These are phyloP conservation scores for Puntigrus tetrazona DNA, from an alignment of 2,113 vertebrate genomes.

Conservation along the genomic window DNA sequence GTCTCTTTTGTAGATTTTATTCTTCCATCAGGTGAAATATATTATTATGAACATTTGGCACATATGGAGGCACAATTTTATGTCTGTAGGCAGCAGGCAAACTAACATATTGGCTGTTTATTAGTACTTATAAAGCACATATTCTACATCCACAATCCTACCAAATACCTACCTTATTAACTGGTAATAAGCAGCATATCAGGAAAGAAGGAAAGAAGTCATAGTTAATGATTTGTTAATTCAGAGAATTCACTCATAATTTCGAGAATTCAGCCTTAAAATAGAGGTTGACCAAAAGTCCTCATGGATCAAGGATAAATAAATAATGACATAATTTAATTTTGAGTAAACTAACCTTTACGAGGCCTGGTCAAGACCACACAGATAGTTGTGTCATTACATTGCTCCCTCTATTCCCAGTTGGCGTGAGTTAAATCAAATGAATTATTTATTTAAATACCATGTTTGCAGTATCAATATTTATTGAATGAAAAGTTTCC, in stretches of 20 bases:
- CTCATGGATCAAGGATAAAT: not conserved
- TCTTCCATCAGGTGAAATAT: not conserved
- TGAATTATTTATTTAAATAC: constrained; percentile 56
- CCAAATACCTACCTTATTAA: no score
- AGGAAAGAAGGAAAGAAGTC: no score
- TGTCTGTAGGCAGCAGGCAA: not conserved
- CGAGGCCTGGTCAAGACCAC: not conserved
- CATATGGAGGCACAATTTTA: not conserved
- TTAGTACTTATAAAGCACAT: no score
- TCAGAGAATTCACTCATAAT: no score
- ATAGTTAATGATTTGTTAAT: no score
- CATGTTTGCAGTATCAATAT: constrained; percentile 57
- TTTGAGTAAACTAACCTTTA: not conserved
- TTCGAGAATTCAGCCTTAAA: no score
- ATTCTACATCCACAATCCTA: no score
- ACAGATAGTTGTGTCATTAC: not conserved
- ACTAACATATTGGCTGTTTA: not conserved
- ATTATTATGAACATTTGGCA: not conserved
- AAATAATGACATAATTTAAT: not conserved
- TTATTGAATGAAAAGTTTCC: constrained; percentile 17
- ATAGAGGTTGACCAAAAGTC: no score
- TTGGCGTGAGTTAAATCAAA: constrained; percentile 5
- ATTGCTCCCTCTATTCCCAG: not conserved
- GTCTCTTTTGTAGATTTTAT: not conserved
- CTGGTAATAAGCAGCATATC: no score